Evolutionary conservation across 2,797 vertebrate species (phyloP).

Genomic region (Sternotherus odoratus): DNA sequence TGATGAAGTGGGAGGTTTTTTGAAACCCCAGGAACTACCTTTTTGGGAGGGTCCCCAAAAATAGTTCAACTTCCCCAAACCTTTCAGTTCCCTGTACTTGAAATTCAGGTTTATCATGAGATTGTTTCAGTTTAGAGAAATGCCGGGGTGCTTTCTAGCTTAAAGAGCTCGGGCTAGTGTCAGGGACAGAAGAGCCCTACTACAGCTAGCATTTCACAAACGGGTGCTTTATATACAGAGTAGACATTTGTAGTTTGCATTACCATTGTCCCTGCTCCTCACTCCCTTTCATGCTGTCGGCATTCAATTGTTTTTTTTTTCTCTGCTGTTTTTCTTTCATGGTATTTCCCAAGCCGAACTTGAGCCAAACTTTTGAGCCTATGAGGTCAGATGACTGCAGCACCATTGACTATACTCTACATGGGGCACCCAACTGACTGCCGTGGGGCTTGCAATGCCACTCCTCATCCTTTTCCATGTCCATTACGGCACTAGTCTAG

Average conservation of each 20-base stretch:
- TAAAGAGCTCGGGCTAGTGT: background rate
- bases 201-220: background rate
- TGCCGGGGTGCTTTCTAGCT: background rate
- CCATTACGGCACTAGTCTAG: background rate
- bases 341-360: background rate
- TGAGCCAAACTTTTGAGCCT: background rate
- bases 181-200: rapidly evolving
- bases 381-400: background rate
- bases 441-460: background rate
- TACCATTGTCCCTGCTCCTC: background rate
- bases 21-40: background rate
- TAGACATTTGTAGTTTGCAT: background rate
- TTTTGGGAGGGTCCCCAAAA: background rate
- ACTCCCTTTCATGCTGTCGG: background rate
- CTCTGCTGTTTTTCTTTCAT: background rate
- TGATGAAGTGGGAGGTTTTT: background rate
- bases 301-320: background rate
- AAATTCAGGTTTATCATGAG: background rate
- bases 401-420: rapidly evolving
- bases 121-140: background rate
- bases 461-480: background rate
- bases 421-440: background rate
- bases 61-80: background rate
- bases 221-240: background rate
- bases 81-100: background rate